These are phyloP conservation scores for Xiphophorus birchmanni DNA, from an alignment of 2,797 vertebrate species.

Conservation along the genomic window DNA sequence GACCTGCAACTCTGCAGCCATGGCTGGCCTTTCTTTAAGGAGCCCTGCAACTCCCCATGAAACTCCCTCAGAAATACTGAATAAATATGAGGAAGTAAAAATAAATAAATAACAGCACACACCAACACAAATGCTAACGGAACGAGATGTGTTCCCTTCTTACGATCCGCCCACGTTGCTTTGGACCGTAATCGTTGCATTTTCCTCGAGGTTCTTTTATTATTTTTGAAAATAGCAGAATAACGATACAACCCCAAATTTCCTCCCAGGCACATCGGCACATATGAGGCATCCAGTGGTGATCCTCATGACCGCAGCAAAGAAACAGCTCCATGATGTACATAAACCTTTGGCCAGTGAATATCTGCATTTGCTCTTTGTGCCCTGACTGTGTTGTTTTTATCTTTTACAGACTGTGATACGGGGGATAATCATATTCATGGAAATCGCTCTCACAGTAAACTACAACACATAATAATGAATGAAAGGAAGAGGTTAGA, in stretches of 20 bases:
- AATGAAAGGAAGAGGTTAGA: background rate
- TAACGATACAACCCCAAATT: conserved; percentile 60
- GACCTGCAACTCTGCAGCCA: conserved; percentile 65
- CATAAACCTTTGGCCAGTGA: conserved; percentile 29
- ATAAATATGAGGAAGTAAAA: conserved; percentile 57
- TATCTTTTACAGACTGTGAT: conserved; percentile 23
- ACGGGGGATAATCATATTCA: conserved; percentile 65
- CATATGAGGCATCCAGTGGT: background rate
- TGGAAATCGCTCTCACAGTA: conserved; percentile 63
- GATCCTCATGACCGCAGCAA: conserved; percentile 19
- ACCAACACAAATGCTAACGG: conserved; percentile 15
- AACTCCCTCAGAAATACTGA: conserved; percentile 43
- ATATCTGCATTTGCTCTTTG: conserved; percentile 30
- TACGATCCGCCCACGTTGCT: conserved; percentile 53
- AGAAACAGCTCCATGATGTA: conserved; percentile 29
- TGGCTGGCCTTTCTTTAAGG: conserved; percentile 33
- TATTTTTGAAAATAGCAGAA: conserved; percentile 41
- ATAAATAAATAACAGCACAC: background rate
- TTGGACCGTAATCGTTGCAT: conserved; percentile 50
- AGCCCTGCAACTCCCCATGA: conserved; percentile 48
- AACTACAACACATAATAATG: conserved; percentile 1
- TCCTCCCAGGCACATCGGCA: conserved; percentile 54
- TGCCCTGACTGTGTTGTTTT: conserved; percentile 21
- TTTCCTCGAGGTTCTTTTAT: conserved; percentile 47
- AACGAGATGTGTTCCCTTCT: conserved; percentile 16